Evolutionary conservation across 1,140 invertebrate genomes (phyloP).

Genomic region (Apis cerana): DNA sequence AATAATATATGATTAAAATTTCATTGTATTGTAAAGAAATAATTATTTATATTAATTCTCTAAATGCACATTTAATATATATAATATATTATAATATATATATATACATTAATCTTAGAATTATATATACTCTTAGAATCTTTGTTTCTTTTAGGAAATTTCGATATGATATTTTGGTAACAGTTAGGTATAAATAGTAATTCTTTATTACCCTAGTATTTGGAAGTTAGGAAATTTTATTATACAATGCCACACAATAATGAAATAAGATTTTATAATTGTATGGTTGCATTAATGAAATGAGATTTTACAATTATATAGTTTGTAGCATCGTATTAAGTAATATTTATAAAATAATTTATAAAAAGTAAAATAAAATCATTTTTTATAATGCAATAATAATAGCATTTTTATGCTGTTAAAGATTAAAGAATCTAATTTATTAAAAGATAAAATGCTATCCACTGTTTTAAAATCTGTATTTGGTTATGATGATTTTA

Average conservation of each 20-base stretch:
- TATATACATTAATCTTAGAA: no score
- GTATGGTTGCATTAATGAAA: no score
- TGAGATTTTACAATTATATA: no score
- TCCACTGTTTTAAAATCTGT: conserved; percentile 70
- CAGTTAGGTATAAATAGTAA: neutral
- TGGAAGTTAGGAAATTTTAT: no score
- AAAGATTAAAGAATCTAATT: neutral
- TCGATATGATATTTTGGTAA: neutral
- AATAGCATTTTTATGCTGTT: neutral
- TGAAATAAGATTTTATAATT: no score
- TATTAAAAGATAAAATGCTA: conserved; percentile 52
- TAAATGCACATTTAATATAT: no score
- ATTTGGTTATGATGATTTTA: conserved; percentile 80
- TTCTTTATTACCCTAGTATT: neutral
- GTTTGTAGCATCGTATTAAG: no score
- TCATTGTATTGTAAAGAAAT: no score
- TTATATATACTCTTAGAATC: neutral
- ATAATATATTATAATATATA: neutral
- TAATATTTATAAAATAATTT: no score
- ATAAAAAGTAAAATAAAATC: neutral
- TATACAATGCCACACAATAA: no score
- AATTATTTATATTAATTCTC: no score
- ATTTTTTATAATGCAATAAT: neutral
- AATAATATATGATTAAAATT: no score
- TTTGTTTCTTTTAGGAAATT: neutral